Base-by-base conservation (phyloP, 2,113 vertebrate species). In the Zootoca vivipara region DNA sequence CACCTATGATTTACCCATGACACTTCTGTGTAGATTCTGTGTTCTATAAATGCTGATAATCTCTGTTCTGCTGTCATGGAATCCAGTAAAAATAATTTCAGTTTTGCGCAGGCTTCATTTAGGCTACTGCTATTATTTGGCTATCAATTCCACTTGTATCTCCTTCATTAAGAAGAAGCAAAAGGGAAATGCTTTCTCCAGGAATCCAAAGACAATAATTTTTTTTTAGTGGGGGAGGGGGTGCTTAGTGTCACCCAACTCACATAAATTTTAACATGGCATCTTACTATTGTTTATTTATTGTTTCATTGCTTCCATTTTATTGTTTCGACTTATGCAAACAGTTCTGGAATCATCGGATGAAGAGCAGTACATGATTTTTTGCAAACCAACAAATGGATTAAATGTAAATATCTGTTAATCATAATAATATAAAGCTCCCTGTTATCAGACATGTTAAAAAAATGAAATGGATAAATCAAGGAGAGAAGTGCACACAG, bases 151-250 rank as follows among this genome's bases (percentile, higher is more conserved):
- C 75, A 78, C 5, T 52, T 3, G 6, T 6, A 58, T 73, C 22
- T 38, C 24, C 40, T 30, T 46, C 81, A 86, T 90, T 90, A 92
- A 92, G n/a, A 16, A 89, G 64, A 26, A 89, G 28, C 12, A 82
- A 24, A 78, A 78, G 12, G 10, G 77, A 90, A 52, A 2, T 58
- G 33, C 3, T 18, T 9, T 26, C 26, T 3, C 0, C 42, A 42
- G 24, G 33, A 78, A 75, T 10, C 69, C 79, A 86, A 88, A 0
- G 0, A 33, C 3, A 2, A 82, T 82, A 75, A 86, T 28, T 72
- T 87, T 35, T 56, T 3, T 78, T 38, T 38, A 89, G 52, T 16
- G 75, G 70, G 72, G 22, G 38, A 12, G 46, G 46, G 46, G 46
- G 46, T 10, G 69, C 62, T 82, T 33, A 35, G 89, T 81, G 5